Percentiles rank a stretch among this genome's conserved stretches.
Evolutionary conservation across 1,140 invertebrate species (phyloP).

Genomic region (Macrocentrus cingulum): DNA sequence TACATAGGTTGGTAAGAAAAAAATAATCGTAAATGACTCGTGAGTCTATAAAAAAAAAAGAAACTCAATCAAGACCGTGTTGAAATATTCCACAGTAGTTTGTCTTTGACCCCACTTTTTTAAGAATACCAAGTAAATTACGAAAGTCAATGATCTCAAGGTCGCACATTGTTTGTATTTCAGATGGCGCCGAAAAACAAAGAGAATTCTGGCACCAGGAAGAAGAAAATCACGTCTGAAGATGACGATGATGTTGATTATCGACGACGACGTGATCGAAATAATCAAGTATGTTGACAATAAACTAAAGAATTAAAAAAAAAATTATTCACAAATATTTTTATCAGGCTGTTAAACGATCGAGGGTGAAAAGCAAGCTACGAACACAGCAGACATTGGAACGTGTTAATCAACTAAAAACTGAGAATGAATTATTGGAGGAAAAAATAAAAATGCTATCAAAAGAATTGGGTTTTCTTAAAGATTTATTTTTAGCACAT

Average conservation of each 20-base stretch:
- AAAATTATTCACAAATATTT: too few relatives aligned
- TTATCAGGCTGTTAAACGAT: slow-evolving; percentile 80
- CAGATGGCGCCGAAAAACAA: slow-evolving; percentile 58
- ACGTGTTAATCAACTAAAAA: slow-evolving; percentile 74
- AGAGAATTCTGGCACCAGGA: slow-evolving; percentile 44
- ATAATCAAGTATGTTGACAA: slow-evolving; percentile 69
- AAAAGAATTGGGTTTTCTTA: slow-evolving; percentile 83
- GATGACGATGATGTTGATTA: slow-evolving; percentile 80
- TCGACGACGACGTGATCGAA: slow-evolving; percentile 75
- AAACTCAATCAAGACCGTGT: too few relatives aligned
- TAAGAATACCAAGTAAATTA: too few relatives aligned
- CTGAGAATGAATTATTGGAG: slow-evolving; percentile 82
- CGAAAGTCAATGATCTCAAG: background rate
- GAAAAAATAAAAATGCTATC: slow-evolving; percentile 83
- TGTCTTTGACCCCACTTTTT: too few relatives aligned
- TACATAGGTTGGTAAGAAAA: too few relatives aligned
- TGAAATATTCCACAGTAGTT: too few relatives aligned
- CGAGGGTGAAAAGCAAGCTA: slow-evolving; percentile 82
- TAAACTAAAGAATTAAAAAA: too few relatives aligned
- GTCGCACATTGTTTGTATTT: slow-evolving; percentile 2
- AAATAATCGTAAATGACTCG: too few relatives aligned
- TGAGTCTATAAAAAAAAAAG: too few relatives aligned
- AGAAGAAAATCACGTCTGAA: slow-evolving; percentile 48
- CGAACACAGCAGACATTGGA: slow-evolving; percentile 79
- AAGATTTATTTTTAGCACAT: slow-evolving; percentile 83